phyloP scores from a whole-genome alignment of 2,113 vertebrate genomes.

The Poeciliopsis turrubarensis region DNA sequence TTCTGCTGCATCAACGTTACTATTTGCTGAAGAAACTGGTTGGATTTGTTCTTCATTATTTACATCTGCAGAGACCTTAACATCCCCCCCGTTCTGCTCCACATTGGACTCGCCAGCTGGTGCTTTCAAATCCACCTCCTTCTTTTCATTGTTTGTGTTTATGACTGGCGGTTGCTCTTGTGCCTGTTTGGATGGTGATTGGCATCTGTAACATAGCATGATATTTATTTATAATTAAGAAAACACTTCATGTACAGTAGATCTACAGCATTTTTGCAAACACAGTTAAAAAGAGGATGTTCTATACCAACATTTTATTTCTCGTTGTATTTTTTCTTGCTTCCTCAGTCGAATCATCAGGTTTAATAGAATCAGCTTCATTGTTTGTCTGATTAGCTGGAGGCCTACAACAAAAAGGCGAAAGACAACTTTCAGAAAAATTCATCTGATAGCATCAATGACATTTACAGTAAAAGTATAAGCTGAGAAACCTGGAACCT shows the following conservation, averaged over 20 bases:
- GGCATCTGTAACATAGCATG: conserved; percentile 30
- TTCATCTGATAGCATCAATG: neutral
- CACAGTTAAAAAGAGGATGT: conserved; percentile 1
- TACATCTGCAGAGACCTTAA: conserved; percentile 19
- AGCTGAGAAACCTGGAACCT: conserved; percentile 8
- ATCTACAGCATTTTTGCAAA: no score
- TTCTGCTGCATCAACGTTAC: conserved; percentile 10
- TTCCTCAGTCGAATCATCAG: conserved; percentile 18
- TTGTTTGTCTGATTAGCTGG: conserved; percentile 21
- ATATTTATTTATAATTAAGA: conserved; percentile 21
- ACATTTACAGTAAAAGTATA: conserved; percentile 6
- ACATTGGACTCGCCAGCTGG: neutral
- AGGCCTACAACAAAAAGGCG: conserved; percentile 20
- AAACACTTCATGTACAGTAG: conserved; percentile 2
- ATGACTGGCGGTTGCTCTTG: conserved; percentile 11
- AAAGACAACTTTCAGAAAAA: neutral
- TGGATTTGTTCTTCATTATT: conserved; percentile 2
- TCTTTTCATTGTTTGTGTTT: conserved; percentile 18
- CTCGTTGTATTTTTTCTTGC: conserved; percentile 23
- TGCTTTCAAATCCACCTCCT: neutral
- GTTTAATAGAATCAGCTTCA: conserved; percentile 9
- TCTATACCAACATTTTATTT: conserved; percentile 36
- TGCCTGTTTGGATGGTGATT: conserved; percentile 13
- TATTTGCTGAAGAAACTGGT: neutral
- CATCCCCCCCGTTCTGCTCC: neutral